phyloP scores from a whole-genome alignment of 2,797 vertebrate species.

The Darevskia mixta region DNA sequence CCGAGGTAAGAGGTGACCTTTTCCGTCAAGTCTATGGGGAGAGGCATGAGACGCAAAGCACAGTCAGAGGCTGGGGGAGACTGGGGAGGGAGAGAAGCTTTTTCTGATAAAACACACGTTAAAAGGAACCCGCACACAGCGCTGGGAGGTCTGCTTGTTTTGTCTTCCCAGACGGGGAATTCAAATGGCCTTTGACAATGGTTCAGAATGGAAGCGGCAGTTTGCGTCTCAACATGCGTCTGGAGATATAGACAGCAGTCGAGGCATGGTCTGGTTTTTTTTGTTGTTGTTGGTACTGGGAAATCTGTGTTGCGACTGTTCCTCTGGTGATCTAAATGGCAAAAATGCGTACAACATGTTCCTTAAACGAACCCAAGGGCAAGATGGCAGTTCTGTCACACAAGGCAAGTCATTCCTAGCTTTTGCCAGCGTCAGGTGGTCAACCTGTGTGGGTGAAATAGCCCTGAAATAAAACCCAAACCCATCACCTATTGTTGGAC shows the following conservation, averaged over 20 bases:
- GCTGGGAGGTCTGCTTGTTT: neutral
- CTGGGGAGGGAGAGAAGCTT: neutral
- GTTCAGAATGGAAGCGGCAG: neutral
- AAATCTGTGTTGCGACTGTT: neutral
- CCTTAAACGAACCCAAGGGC: too few species aligned
- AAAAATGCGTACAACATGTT: too few species aligned
- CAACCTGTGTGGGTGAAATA: too few species aligned
- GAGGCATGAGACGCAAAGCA: neutral
- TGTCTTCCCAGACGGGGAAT: neutral
- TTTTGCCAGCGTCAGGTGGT: too few species aligned
- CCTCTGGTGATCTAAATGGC: neutral
- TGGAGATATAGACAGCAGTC: accelerated
- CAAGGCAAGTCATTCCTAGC: too few species aligned
- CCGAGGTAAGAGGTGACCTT: constrained; percentile 69
- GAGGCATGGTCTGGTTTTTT: neutral
- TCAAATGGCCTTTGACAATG: neutral
- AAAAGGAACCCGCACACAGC: neutral
- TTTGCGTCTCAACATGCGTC: neutral
- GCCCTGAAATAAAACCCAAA: too few species aligned
- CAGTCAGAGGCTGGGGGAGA: neutral
- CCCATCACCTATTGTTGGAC: too few species aligned
- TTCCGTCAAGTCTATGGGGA: accelerated
- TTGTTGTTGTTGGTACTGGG: neutral
- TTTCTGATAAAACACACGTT: neutral
- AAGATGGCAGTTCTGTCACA: too few species aligned